Base-by-base conservation (phyloP, 2,888 invertebrate genomes). In the Lapara coniferarum region DNA sequence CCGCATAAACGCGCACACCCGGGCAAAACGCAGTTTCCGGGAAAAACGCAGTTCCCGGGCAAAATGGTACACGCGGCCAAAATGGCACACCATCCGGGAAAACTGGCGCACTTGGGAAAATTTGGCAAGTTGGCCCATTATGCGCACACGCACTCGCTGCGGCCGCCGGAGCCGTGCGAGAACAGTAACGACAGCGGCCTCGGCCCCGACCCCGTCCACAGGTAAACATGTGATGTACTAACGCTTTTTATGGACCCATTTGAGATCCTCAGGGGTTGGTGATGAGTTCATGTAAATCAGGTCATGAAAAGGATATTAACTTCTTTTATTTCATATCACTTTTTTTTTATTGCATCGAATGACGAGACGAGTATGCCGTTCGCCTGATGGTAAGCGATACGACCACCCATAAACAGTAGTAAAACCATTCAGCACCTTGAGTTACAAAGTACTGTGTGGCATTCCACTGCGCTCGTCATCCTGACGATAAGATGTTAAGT, bases 171-270 rank as follows among this genome's bases (percentile, higher is more conserved):
- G 85, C 95, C 95, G 73, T 97, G 97, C 87, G 97, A 98, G 87
- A 97, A 97, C 90, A 98, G 97, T 74, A 97, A 97, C 93, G 98
- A 98, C 90, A 98, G 98, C 77, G 98, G 98, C 49, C 95, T 98
- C 77, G 98, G 97, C 71, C 97, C 97, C 75, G 98, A 98, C 86
- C 96, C 95, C 76, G 81, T 85, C 63, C 88, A 89, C 89, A 93
- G 93, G 93, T 93, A 86, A 87, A 44, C 49, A 46, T 56, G 30
- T 57, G 49, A 37, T 56, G 25, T 19, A 14, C 25, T 67, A 49
- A 37, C 55, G 37, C 63, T 63, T 63, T 13, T 8, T 49, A 16
- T 16, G 46, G 63, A 63, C 63, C 63, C 63, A 12, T 63, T 63
- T 63, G 63, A 63, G 63, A 63, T 46, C 63, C n/a, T 16, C 10